These are phyloP conservation scores for Gryllus bimaculatus DNA, from an alignment of 1,140 invertebrate species.

Conservation along the genomic window DNA sequence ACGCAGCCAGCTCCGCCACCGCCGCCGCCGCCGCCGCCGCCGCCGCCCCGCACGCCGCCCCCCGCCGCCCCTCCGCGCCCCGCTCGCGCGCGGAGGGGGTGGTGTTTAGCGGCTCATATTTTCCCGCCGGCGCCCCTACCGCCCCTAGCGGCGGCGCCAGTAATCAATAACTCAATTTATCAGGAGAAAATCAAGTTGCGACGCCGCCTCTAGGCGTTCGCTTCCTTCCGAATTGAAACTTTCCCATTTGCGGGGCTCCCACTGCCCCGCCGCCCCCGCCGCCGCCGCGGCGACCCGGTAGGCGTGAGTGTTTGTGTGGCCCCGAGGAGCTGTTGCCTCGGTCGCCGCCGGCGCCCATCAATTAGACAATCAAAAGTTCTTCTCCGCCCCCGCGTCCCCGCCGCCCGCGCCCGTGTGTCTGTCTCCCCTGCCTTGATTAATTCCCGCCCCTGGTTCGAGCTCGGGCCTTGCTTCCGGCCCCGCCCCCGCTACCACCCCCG, in stretches of 20 bases:
- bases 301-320: not conserved
- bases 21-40: too few relatives aligned
- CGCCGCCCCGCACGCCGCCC: too few relatives aligned
- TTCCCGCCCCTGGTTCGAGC: not conserved
- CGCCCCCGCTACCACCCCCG: not conserved
- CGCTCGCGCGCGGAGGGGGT: not conserved
- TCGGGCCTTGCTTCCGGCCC: too few relatives aligned
- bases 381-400: not conserved
- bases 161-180: slow-evolving; percentile 18
- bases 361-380: slow-evolving; percentile 5
- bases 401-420: too few relatives aligned
- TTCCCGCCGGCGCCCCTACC: not conserved
- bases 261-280: not conserved
- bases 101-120: slow-evolving; percentile 16
- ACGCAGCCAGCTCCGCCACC: too few relatives aligned
- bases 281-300: too few relatives aligned
- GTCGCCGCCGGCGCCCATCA: not conserved
- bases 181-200: slow-evolving; percentile 14
- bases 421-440: not conserved
- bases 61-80: too few relatives aligned
- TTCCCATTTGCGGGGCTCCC: slow-evolving; percentile 10
- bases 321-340: not conserved
- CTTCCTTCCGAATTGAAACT: slow-evolving; percentile 11
- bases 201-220: not conserved
- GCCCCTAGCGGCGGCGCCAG: not conserved